These are phyloP conservation scores for Cabera pusaria DNA, from an alignment of 2,888 invertebrate species.

Conservation along the genomic window DNA sequence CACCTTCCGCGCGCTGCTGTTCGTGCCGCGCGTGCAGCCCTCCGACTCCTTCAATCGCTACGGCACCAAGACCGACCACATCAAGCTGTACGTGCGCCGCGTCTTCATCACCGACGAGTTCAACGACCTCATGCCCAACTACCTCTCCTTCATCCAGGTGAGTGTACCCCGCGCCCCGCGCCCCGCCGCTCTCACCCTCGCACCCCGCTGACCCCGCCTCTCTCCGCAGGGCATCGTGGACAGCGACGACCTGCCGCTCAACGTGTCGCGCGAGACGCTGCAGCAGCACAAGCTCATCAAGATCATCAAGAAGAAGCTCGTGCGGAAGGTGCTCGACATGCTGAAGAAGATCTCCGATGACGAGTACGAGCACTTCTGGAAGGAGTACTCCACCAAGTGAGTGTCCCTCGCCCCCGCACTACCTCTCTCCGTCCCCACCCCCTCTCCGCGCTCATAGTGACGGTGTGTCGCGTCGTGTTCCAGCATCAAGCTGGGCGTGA, in stretches of 20 bases:
- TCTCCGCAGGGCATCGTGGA: slow-evolving; percentile 95
- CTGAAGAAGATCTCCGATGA: slow-evolving; percentile 97
- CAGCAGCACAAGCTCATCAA: slow-evolving; percentile 99
- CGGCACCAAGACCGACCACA: slow-evolving; percentile 96
- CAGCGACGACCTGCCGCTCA: slow-evolving; percentile 98
- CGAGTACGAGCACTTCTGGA: slow-evolving; percentile 97
- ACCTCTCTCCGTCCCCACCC: background rate
- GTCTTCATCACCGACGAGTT: slow-evolving; percentile 99
- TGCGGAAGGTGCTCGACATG: slow-evolving; percentile 98
- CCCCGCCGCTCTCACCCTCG: slow-evolving; percentile 88
- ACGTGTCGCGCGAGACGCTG: slow-evolving; percentile 98
- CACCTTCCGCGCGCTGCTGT: slow-evolving; percentile 98
- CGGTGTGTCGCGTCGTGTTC: slow-evolving; percentile 7
- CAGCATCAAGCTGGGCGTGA: slow-evolving; percentile 96
- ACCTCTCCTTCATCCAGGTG: slow-evolving; percentile 93
- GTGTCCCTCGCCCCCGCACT: slow-evolving; percentile 44
- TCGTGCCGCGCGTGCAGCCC: slow-evolving; percentile 95
- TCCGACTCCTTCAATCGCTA: slow-evolving; percentile 97
- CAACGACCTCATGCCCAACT: slow-evolving; percentile 99
- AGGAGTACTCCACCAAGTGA: slow-evolving; percentile 98
- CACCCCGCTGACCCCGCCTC: slow-evolving; percentile 90
- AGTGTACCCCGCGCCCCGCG: slow-evolving; percentile 83
- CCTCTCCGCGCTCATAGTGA: background rate
- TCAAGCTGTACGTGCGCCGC: slow-evolving; percentile 98
- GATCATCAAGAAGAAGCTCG: slow-evolving; percentile 99